These are phyloP conservation scores for Leucania comma DNA, from an alignment of 2,888 invertebrate genomes.

Conservation along the genomic window DNA sequence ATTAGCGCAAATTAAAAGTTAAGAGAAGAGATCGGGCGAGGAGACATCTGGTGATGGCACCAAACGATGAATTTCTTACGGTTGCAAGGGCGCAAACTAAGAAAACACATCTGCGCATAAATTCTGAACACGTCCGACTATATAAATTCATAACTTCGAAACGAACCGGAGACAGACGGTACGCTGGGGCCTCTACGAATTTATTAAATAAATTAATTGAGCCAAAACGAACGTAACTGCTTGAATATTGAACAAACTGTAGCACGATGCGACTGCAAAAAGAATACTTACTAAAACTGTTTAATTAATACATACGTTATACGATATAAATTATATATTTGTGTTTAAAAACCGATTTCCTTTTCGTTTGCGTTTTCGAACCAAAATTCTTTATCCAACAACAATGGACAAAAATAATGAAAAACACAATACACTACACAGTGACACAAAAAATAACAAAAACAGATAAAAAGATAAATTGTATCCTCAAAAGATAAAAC, in stretches of 20 bases:
- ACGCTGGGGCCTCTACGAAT: constrained; percentile 81
- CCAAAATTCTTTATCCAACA: constrained; percentile 28
- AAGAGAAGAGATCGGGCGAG: constrained; percentile 54
- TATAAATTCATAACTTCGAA: constrained; percentile 88
- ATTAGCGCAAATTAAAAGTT: constrained; percentile 54
- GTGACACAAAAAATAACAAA: constrained; percentile 11
- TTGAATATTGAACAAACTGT: constrained; percentile 76
- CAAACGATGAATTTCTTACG: constrained; percentile 70
- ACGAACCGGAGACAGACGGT: constrained; percentile 83
- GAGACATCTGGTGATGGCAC: constrained; percentile 73
- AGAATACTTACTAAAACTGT: neutral
- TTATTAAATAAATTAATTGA: constrained; percentile 89
- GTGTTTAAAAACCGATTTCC: neutral
- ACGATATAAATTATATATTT: neutral
- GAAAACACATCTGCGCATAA: constrained; percentile 84
- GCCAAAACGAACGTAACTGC: constrained; percentile 81
- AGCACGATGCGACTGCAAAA: constrained; percentile 17
- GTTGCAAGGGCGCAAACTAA: constrained; percentile 78
- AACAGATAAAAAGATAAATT: constrained; percentile 10
- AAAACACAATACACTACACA: constrained; percentile 19
- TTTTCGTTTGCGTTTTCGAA: constrained; percentile 20
- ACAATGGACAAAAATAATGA: constrained; percentile 36
- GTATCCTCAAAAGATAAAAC: constrained; percentile 19
- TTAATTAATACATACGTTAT: neutral
- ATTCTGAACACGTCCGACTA: constrained; percentile 86